Evolutionary conservation across 2,797 vertebrate genomes (phyloP).

Genomic region (Sandelia bainsii): DNA sequence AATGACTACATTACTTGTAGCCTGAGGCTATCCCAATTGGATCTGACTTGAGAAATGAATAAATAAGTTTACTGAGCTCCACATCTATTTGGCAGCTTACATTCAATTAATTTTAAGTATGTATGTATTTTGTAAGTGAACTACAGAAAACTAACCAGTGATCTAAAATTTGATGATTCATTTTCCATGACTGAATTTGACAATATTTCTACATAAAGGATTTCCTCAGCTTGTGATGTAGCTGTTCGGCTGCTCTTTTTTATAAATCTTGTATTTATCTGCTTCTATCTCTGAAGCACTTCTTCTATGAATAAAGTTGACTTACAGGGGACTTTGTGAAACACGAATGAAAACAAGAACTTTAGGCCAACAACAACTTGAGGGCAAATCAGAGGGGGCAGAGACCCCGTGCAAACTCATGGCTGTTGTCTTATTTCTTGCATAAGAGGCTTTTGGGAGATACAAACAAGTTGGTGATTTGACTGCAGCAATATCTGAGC

Average conservation of each 20-base stretch:
- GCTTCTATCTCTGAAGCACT: conserved; percentile 9
- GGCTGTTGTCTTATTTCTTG: conserved; percentile 24
- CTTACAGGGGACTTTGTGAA: conserved; percentile 6
- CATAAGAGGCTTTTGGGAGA: conserved; percentile 16
- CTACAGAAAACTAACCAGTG: not conserved
- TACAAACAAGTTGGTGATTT: not conserved
- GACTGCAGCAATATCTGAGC: not conserved
- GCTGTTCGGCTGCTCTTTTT: conserved; percentile 23
- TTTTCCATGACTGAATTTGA: not conserved
- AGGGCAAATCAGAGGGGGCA: conserved; percentile 6
- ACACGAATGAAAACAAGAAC: conserved; percentile 27
- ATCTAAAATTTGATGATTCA: not conserved
- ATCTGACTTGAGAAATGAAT: conserved; percentile 21
- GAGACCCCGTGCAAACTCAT: not conserved
- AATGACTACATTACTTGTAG: not conserved
- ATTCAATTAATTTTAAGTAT: not conserved
- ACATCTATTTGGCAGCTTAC: not conserved
- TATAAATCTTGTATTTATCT: conserved; percentile 19
- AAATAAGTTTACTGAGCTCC: conserved; percentile 12
- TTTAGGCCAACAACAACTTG: conserved; percentile 17
- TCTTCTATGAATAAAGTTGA: conserved; percentile 26
- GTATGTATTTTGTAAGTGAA: not conserved
- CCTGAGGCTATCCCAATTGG: conserved; percentile 13
- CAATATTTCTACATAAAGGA: not conserved
- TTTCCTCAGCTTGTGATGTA: conserved; percentile 16